Conservation (phyloP, 2,888 invertebrate genomes). For the Gari tellinella region DNA sequence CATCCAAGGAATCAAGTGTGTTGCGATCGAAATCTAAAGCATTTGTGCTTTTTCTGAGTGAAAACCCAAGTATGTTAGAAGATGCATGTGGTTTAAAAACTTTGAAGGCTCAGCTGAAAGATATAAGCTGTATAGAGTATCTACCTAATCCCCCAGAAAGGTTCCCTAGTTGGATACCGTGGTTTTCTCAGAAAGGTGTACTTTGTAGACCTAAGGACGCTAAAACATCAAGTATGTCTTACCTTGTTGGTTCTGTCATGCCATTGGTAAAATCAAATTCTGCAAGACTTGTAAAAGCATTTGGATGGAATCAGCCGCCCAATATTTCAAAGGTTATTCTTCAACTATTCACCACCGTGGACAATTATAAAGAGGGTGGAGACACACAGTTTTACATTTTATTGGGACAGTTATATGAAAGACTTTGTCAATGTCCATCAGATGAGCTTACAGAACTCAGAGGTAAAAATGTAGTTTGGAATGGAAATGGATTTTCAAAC, state of each 20-base stretch:
- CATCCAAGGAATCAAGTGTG: too few species aligned
- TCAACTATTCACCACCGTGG: constrained; percentile 30
- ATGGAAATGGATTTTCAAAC: constrained; percentile 37
- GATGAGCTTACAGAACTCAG: not conserved
- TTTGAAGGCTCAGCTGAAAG: too few species aligned
- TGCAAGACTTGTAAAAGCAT: constrained; percentile 9
- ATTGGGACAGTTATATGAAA: constrained; percentile 33
- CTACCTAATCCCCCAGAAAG: not conserved
- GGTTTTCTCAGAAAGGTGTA: not conserved
- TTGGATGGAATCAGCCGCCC: constrained; percentile 37
- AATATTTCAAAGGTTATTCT: constrained; percentile 20
- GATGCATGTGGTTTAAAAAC: too few species aligned
- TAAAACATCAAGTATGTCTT: not conserved
- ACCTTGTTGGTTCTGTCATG: constrained; percentile 31
- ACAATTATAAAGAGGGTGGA: constrained; percentile 22
- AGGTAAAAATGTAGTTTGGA: constrained; percentile 28
- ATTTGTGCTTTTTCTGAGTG: too few species aligned
- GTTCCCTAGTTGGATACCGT: constrained; percentile 8
- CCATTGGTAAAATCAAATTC: constrained; percentile 30
- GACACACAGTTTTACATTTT: constrained; percentile 26
- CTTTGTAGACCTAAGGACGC: constrained; percentile 9
- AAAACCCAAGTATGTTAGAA: too few species aligned
- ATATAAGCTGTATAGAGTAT: too few species aligned
- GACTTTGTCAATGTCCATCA: not conserved
- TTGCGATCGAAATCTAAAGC: too few species aligned